Evolutionary conservation across 2,113 vertebrate species (phyloP).

Genomic region (Philantomba maxwellii): DNA sequence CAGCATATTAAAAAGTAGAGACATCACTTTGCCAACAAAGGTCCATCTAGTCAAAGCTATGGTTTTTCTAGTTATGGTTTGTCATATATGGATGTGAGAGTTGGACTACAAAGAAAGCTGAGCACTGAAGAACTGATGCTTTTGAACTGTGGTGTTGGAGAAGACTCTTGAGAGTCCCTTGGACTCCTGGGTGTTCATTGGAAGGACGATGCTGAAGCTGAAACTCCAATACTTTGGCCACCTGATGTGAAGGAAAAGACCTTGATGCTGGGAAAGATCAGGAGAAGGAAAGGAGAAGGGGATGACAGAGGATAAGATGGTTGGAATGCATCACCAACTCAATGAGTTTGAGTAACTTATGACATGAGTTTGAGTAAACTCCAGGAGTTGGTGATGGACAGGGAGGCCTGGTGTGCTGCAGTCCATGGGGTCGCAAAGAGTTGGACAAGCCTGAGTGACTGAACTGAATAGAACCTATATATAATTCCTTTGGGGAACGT

Average conservation of each 20-base stretch:
- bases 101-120: background rate
- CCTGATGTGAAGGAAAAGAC: background rate
- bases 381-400: background rate
- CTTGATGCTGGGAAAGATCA: background rate
- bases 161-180: background rate
- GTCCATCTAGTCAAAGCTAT: background rate
- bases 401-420: background rate
- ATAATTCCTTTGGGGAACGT: background rate
- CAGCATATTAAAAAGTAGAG: background rate
- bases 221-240: background rate
- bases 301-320: background rate
- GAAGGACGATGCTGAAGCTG: background rate
- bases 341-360: background rate
- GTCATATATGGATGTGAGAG: background rate
- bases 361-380: background rate
- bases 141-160: background rate
- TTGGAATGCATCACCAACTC: background rate
- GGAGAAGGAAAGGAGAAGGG: background rate
- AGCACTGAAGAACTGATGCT: background rate
- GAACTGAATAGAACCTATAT: background rate
- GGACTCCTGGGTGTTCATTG: background rate
- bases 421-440: background rate
- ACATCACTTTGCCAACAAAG: background rate
- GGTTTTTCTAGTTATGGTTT: background rate
- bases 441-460: accelerated